Conservation (phyloP, 2,888 invertebrate species). For the Ectemnius cavifrons region DNA sequence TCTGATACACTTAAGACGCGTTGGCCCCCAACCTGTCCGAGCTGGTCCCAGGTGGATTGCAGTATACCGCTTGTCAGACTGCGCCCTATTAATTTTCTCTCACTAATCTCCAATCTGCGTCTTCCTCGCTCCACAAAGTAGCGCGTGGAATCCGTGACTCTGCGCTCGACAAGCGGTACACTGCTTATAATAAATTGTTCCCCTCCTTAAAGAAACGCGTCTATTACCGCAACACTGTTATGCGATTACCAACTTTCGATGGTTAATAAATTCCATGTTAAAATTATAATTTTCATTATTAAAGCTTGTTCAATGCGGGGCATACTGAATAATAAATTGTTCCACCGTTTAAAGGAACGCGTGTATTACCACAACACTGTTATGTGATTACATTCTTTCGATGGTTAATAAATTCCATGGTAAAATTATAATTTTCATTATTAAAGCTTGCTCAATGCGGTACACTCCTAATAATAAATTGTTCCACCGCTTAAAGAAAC, state of each 20-base stretch:
- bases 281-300: too few relatives aligned
- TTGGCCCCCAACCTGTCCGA: constrained; percentile 17
- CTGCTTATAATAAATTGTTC: constrained; percentile 54
- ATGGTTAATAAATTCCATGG: too few relatives aligned
- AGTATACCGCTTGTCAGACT: constrained; percentile 62
- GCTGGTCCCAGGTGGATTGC: constrained; percentile 65
- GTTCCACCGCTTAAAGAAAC: too few relatives aligned
- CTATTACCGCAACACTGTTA: too few relatives aligned
- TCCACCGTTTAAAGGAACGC: constrained; percentile 17
- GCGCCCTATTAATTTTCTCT: constrained; percentile 72
- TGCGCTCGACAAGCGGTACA: constrained; percentile 43
- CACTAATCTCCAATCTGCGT: constrained; percentile 74
- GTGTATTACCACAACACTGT: neutral
- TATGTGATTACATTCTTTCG: neutral
- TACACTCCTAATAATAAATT: too few relatives aligned
- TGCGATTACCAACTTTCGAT: neutral
- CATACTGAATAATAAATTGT: constrained; percentile 53
- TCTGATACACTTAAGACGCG: too few relatives aligned
- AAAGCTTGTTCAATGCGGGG: constrained; percentile 21
- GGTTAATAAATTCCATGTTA: too few relatives aligned
- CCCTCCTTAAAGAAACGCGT: constrained; percentile 12
- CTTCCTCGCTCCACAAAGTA: constrained; percentile 66
- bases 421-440: too few relatives aligned
- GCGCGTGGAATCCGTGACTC: constrained; percentile 55
- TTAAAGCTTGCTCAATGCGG: constrained; percentile 14